Evolutionary conservation across 1,140 invertebrate genomes (phyloP).

Genomic region (Drosophila ambigua): DNA sequence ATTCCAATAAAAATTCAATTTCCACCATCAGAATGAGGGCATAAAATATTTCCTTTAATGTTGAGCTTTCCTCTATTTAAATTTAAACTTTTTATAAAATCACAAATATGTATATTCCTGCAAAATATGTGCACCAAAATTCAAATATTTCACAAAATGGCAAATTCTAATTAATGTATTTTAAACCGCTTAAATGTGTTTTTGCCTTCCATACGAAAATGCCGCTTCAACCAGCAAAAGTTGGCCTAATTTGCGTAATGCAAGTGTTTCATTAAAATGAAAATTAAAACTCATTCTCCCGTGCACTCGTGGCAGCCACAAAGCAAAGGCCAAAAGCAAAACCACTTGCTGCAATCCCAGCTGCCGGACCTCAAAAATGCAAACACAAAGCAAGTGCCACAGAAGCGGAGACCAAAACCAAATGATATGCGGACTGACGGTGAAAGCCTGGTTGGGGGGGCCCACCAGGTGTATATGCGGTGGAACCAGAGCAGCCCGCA

Average conservation of each 20-base stretch:
- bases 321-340: conserved; percentile 29
- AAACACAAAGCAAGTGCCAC: background rate
- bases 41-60: background rate
- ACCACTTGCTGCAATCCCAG: conserved; percentile 26
- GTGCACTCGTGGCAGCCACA: conserved; percentile 16
- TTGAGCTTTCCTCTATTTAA: background rate
- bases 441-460: conserved; percentile 9
- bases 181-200: conserved; percentile 1
- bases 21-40: too few species aligned
- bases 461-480: conserved; percentile 46
- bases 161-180: conserved; percentile 4
- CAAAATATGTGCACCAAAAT: background rate
- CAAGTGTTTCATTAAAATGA: conserved; percentile 39
- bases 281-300: conserved; percentile 8
- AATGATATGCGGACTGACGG: conserved; percentile 12
- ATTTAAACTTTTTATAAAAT: too few species aligned
- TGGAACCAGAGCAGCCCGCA: conserved; percentile 21
- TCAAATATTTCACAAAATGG: conserved; percentile 5
- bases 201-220: conserved; percentile 3
- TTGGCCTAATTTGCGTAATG: conserved; percentile 22
- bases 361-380: conserved; percentile 26
- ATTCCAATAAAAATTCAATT: too few species aligned
- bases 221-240: conserved; percentile 5
- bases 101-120: background rate
- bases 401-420: background rate